Base-by-base conservation (phyloP, 2,888 invertebrate genomes). In the Drosophila peninsularis region DNA sequence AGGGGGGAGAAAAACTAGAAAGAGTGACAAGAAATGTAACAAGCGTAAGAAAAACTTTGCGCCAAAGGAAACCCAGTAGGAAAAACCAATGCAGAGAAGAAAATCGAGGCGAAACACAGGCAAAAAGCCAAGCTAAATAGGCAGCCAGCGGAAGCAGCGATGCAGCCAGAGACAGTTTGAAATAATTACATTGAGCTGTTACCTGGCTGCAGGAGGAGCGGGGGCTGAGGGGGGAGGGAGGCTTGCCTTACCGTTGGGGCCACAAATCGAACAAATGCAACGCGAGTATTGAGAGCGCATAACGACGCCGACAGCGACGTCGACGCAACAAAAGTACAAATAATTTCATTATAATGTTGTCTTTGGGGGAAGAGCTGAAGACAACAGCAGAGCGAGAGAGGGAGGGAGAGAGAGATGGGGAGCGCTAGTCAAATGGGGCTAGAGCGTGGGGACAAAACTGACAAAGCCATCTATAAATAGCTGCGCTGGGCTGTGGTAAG, bases 261-360 rank as follows among this genome's bases (percentile, higher is more conserved):
- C 49, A 44, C 39, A 5, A 24, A 44, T 78, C 78, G 78, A 77
- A 83, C 58, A 68, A 77, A 58, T 52, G 58, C 49, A 49, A 17
- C 34, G 50, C 34, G 50, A 41, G 50, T 66, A 74, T 74, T 62
- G 75, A 77, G 62, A 77, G 62, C 61, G 47, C 71, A 61, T 41
- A 65, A 54, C n/a, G n/a, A n/a, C n/a, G n/a, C n/a, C n/a, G n/a
- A n/a, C n/a, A n/a, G n/a, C n/a, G n/a, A n/a, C n/a, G n/a, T n/a
- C n/a, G n/a, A n/a, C 37, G 67, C 52, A 68, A 68, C 73, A 71
- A 85, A 83, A 82, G 78, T 75, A 82, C 80, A 85, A 80, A 88
- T 88, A 88, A 83, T 83, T 85, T 82, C 80, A 83, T 88, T 83
- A 83, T 80, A 83, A 86, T 83, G 72, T 78, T 70, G 66, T 75